Evolutionary conservation across 2,888 invertebrate genomes (phyloP).

Genomic region (Hirtodrosophila confusa): DNA sequence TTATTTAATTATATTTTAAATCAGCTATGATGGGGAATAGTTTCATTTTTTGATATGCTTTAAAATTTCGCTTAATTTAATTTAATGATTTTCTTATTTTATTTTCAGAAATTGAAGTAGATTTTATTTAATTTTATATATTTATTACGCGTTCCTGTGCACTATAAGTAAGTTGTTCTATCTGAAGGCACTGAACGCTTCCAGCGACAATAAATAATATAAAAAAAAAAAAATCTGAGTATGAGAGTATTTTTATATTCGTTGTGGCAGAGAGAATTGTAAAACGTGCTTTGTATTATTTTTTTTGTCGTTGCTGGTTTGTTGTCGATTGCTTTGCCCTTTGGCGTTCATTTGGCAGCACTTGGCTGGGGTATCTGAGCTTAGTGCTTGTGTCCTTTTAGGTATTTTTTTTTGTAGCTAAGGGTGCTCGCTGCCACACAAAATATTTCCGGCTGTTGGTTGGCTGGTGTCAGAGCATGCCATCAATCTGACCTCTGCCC

Average conservation of each 20-base stretch:
- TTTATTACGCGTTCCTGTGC: no score
- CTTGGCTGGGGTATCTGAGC: slow-evolving; percentile 57
- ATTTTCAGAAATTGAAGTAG: no score
- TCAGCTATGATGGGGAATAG: no score
- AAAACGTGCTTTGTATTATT: slow-evolving; percentile 28
- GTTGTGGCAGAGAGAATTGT: slow-evolving; percentile 4
- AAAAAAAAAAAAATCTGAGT: no score
- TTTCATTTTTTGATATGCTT: no score
- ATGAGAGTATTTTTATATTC: slow-evolving; percentile 1
- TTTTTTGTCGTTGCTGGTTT: slow-evolving; percentile 33
- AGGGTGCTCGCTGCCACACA: slow-evolving; percentile 38
- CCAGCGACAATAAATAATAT: no score
- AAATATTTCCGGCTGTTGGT: slow-evolving; percentile 74
- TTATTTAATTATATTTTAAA: no score
- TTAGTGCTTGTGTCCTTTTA: slow-evolving; percentile 33
- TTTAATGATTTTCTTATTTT: no score
- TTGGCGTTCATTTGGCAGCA: slow-evolving; percentile 77
- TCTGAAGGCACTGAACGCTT: no score
- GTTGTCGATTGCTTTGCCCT: slow-evolving; percentile 79
- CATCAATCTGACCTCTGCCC: slow-evolving; percentile 76
- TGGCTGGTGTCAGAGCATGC: slow-evolving; percentile 59
- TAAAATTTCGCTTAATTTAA: no score
- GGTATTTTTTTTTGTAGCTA: slow-evolving; percentile 14
- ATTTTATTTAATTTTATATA: no score
- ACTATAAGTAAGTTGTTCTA: no score